Evolutionary conservation across 1,140 invertebrate genomes (phyloP), one percentile per base, ranked within the genome.

Genomic region (Leptinotarsa defecta): DNA sequence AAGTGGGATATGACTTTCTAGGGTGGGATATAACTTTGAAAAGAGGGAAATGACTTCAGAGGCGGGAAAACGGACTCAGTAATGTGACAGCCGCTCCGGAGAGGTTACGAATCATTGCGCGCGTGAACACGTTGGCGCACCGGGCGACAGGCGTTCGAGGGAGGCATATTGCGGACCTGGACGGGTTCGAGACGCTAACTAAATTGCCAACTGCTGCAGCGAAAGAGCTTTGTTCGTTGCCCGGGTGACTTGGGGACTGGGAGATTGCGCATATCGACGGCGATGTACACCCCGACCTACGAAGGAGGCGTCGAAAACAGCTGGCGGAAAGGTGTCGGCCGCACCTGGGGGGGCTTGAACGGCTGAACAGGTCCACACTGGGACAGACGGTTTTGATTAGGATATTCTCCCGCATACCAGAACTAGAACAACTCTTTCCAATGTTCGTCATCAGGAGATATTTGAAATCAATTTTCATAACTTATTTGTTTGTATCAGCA

Each of bases 151-250:
- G 24, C 17, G 8, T 43, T 11, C 34, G 48, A 65, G 24, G 71
- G 71, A 63, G 27, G 34, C 71, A 73, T 73, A 27, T 34, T 49
- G 48, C 61, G 57, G 48, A 17, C 24, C 20, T 24, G 71, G 71
- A 73, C 71, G 71, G 71, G 19, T 17, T 73, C 48, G 34, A 34
- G 13, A 65, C 22, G 52, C 71, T 65, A 61, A 71, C 69, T 48
- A 48, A 65, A 43, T 34, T 43, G 68, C 68, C 4, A 27, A 70
- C 57, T 64, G 71, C 63, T 64, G 71, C 71, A 64, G 61, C 48
- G 62, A 22, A 62, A 71, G 61, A 71, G 70, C 57, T 71, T 71
- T 71, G 70, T 71, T 62, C 49, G 70, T 71, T 71, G 43, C 70
- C 70, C 70, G 70, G 70, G 70, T 61, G 49, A 71, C 70, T 62